Conservation (phyloP, 2,113 vertebrate species). For the Erythrocercus mccallii region DNA sequence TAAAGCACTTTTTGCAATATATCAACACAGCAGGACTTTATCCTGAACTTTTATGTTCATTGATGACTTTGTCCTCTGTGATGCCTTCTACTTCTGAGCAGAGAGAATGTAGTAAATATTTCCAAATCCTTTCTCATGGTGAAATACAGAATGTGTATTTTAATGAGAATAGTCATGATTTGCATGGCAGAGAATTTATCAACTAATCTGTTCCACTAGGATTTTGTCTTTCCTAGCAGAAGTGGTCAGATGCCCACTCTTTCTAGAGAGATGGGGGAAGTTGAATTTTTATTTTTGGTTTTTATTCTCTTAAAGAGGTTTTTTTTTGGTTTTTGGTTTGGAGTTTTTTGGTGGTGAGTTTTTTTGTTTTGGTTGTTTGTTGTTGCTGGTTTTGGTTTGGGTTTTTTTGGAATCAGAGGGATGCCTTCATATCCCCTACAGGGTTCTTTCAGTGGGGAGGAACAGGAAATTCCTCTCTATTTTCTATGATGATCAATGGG, state of each 20-base stretch:
- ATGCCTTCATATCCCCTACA: accelerated
- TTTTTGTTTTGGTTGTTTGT: not conserved
- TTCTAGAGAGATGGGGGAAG: not conserved
- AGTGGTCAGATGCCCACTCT: not conserved
- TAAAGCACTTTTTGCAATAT: not conserved
- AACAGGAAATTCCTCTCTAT: not conserved
- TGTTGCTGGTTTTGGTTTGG: not conserved
- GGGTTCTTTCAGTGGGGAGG: not conserved
- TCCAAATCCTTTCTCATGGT: not conserved
- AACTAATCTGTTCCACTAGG: not conserved
- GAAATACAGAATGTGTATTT: not conserved
- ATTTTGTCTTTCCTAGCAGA: not conserved
- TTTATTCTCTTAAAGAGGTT: not conserved
- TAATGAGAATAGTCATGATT: not conserved
- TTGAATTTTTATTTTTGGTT: not conserved
- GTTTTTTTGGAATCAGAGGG: not conserved
- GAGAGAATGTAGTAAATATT: not conserved
- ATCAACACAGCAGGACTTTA: not conserved
- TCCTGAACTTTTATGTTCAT: not conserved
- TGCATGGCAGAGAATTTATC: not conserved
- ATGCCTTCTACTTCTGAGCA: not conserved
- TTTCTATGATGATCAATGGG: not conserved
- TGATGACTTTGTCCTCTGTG: not conserved
- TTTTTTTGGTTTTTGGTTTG: not conserved
- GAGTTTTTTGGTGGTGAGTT: too few relatives aligned